Conservation (phyloP, 2,113 vertebrate genomes). For the Catharus fuscescens region DNA sequence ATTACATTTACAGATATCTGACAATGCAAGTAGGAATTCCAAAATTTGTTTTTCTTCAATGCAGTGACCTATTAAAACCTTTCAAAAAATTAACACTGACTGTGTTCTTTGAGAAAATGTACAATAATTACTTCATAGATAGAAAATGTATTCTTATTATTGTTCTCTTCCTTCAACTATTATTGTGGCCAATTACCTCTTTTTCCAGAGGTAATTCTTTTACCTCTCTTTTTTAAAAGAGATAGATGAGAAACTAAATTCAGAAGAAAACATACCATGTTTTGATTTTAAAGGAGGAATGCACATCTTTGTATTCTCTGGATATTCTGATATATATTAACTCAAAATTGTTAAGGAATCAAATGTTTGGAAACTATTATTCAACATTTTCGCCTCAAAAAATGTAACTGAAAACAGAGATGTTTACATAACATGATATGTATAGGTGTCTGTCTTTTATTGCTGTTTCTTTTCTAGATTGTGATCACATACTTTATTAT, state of each 20-base stretch:
- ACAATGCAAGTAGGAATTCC: not conserved
- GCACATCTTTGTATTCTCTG: not conserved
- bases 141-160: not conserved
- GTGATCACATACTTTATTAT: not conserved
- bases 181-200: not conserved
- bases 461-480: not conserved
- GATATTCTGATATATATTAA: not conserved
- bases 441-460: not conserved
- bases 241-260: not conserved
- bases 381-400: not conserved
- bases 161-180: not conserved
- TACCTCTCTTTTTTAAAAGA: not conserved
- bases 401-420: not conserved
- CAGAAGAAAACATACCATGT: not conserved
- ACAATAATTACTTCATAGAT: not conserved
- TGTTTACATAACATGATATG: not conserved
- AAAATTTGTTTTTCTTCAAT: conserved; percentile 4
- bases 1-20: conserved; percentile 15
- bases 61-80: not conserved
- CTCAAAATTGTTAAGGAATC: not conserved
- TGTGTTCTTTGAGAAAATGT: not conserved
- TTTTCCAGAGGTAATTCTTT: not conserved
- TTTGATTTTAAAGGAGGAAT: not conserved
- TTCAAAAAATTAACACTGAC: not conserved
- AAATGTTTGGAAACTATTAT: not conserved